Evolutionary conservation across 1,140 invertebrate genomes (phyloP).

Genomic region (Tetranychus cinnabarinus): DNA sequence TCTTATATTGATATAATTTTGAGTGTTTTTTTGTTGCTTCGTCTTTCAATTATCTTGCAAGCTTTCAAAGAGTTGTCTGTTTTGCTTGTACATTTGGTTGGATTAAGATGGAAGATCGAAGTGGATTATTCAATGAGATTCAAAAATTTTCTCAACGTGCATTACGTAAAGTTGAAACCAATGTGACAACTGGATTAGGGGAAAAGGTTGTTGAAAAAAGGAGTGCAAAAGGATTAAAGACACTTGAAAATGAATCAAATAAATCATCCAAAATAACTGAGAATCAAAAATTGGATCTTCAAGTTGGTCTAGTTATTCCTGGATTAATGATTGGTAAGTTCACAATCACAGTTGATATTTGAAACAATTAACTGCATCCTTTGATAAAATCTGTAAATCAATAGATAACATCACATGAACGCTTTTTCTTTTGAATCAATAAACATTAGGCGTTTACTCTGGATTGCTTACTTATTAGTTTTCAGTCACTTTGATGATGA

Average conservation of each 20-base stretch:
- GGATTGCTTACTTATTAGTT: too few relatives aligned
- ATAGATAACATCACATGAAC: too few relatives aligned
- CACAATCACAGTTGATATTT: background rate
- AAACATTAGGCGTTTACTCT: too few relatives aligned
- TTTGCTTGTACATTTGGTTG: too few relatives aligned
- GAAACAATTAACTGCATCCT: too few relatives aligned
- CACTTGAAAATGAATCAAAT: background rate
- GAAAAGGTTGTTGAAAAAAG: constrained; percentile 9
- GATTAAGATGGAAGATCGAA: constrained; percentile 8
- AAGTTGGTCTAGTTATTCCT: constrained; percentile 10
- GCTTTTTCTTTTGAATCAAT: too few relatives aligned
- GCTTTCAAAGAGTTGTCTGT: background rate
- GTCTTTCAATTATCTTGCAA: too few relatives aligned
- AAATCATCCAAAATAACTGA: background rate
- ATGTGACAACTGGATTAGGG: constrained; percentile 7
- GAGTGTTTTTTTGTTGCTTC: too few relatives aligned
- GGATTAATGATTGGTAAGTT: constrained; percentile 10
- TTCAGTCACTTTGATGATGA: too few relatives aligned
- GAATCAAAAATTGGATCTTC: constrained; percentile 8
- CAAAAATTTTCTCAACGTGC: constrained; percentile 11
- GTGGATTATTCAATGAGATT: constrained; percentile 9
- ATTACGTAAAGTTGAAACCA: constrained; percentile 10
- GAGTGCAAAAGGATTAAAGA: constrained; percentile 7
- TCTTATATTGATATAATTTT: too few relatives aligned
- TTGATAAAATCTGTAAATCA: too few relatives aligned